Evolutionary conservation across 2,113 vertebrate species (phyloP).

Genomic region (Neogobius melanostomus): DNA sequence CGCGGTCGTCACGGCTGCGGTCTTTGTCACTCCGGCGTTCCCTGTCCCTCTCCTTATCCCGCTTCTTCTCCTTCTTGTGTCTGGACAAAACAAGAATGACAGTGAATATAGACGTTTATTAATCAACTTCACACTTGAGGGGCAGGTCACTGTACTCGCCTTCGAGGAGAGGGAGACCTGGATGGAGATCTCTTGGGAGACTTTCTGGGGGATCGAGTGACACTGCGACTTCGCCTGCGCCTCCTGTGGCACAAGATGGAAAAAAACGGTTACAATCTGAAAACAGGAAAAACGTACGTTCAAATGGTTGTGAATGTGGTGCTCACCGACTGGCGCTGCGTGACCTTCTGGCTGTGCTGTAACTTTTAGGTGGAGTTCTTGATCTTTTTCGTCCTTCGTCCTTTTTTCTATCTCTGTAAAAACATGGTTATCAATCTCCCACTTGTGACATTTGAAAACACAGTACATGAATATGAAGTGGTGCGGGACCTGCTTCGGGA

Average conservation of each 20-base stretch:
- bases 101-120: background rate
- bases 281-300: background rate
- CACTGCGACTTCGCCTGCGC: constrained; percentile 82
- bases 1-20: constrained; percentile 82
- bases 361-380: constrained; percentile 97
- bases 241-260: constrained; percentile 58
- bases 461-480: background rate
- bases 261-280: background rate
- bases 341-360: constrained; percentile 91
- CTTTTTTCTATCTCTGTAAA: constrained; percentile 90
- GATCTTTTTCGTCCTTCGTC: constrained; percentile 92
- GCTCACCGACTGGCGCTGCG: constrained; percentile 88
- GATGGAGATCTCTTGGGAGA: constrained; percentile 86
- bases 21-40: constrained; percentile 77
- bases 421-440: background rate
- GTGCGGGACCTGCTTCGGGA: constrained; percentile 89
- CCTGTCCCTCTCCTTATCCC: constrained; percentile 89
- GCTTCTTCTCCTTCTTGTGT: constrained; percentile 97
- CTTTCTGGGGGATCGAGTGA: constrained; percentile 85
- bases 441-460: background rate
- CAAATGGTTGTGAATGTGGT: background rate
- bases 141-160: constrained; percentile 71
- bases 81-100: constrained; percentile 57
- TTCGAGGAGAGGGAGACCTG: constrained; percentile 87
- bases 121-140: background rate